Base-by-base conservation (phyloP, 2,888 invertebrate species). In the Tetranychus truncatus region DNA sequence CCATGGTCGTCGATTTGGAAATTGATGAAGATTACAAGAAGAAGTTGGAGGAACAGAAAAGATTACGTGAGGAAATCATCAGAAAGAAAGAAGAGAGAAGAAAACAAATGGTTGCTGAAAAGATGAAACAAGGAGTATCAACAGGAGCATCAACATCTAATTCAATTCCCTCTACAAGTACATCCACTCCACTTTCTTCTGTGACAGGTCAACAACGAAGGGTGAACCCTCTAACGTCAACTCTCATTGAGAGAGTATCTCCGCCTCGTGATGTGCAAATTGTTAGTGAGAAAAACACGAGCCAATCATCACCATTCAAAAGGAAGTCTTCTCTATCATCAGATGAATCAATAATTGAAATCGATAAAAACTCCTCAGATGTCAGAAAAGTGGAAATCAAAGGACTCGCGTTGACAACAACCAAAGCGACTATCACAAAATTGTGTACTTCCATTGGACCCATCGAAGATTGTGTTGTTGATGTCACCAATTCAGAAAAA, bases 21-120 rank as follows among this genome's bases (percentile, higher is more conserved):
- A 45, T 73, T 2, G 73, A 73, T 45, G 73, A 73, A 21, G 73
- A 73, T 8, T 46, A 73, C 21, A 46, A 55, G 7, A 55, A 20
- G 11, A 55, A 55, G 24, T 2, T 73, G 6, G 73, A 73, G 18
- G 65, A 73, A 24, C 73, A 73, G 21, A 73, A 73, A 73, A 46
- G 20, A 34, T 18, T 73, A 7, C 55, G 73, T 6, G 55, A 73
- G 20, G 73, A 73, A 73, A 73, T 73, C 46, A 46, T 73, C 20
- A 18, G 5, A 20, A 46, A 65, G 18, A 73, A 73, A 55, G 73
- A 73, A 55, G 73, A 55, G 21, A n/a, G 73, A 34, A 73, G 73
- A 66, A 18, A 34, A 44, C 72, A 71, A 69, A 74, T 69, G 69
- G 74, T 45, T 8, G 44, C 21, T 7, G 45, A 69, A 18, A 69